Base-by-base conservation (phyloP, 2,797 vertebrate genomes). In the Catamblyrhynchus diadema region DNA sequence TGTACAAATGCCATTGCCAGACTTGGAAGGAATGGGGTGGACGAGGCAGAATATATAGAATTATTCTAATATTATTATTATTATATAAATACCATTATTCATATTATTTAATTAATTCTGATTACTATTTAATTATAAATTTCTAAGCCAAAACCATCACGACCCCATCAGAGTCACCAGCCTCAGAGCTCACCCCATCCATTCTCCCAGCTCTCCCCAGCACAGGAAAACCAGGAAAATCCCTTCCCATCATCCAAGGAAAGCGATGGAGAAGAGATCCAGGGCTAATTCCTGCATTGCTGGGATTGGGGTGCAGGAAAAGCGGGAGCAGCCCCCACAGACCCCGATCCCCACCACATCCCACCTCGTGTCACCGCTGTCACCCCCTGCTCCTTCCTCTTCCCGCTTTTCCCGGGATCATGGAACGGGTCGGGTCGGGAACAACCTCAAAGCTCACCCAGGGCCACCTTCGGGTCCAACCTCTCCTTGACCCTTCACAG, bases 131-230 rank as follows among this genome's bases (percentile, higher is more conserved):
- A 47, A 7, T 0, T 2, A 30, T 4, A 4, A 7, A n/a, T 67
- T 62, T 21, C 35, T 10, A 10, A 27, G 6, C 30, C 3, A 0
- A 60, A 67, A 15, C n/a, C 62, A 6, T 1, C 17, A 1, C 10
- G 8, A 7, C 19, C 21, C 28, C 7, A 4, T 9, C 50, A 12
- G 39, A 19, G 1, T 22, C 64, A 10, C 27, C 33, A 3, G 3
- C n/a, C 12, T 3, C 24, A 1, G 2, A 33, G 27, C 57, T 10
- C 25, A 1, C 2, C 28, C 28, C 9, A 28, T 15, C 14, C n/a
- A 3, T 28, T 27, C 9, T 1, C 37, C 42, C 0, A 0, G 30
- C 4, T 16, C 22, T 7, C 42, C 15, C 59, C 15, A 4, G 15
- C 8, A 0, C 14, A 24, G 53, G 44, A 61, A 32, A 65, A 51